Evolutionary conservation across 2,888 invertebrate species (phyloP).

Genomic region (Coleophora flavipennella): DNA sequence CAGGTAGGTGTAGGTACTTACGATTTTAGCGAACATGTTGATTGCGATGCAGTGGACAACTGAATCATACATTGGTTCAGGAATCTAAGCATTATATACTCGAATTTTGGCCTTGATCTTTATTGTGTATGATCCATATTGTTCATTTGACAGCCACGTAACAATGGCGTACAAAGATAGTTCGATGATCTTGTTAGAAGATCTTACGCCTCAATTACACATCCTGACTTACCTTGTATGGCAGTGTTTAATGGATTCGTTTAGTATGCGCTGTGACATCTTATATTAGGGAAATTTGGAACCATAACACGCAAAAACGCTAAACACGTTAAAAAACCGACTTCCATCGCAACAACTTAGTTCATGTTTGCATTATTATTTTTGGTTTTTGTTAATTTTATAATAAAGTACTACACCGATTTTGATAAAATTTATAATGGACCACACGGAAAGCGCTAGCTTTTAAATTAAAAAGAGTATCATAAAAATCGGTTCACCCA

Average conservation of each 20-base stretch:
- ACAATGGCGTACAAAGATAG: constrained; percentile 22
- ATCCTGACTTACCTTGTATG: constrained; percentile 33
- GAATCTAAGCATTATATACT: constrained; percentile 37
- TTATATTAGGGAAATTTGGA: too few relatives aligned
- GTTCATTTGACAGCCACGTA: constrained; percentile 31
- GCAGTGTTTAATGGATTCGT: constrained; percentile 10
- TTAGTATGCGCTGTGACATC: not conserved
- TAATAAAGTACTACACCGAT: too few relatives aligned
- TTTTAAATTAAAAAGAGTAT: too few relatives aligned
- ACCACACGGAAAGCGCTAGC: too few relatives aligned
- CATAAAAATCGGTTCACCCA: too few relatives aligned
- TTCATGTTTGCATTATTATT: too few relatives aligned
- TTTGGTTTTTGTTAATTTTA: too few relatives aligned
- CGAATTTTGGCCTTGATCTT: constrained; percentile 45
- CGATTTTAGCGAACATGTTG: constrained; percentile 19
- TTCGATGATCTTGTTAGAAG: constrained; percentile 33
- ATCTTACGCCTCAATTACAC: constrained; percentile 11
- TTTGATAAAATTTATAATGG: too few relatives aligned
- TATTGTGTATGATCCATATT: constrained; percentile 27
- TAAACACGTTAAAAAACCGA: too few relatives aligned
- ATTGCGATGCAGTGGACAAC: constrained; percentile 10
- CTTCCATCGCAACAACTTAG: too few relatives aligned
- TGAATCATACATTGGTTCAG: constrained; percentile 14
- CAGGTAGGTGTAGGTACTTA: constrained; percentile 15
- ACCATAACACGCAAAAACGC: too few relatives aligned